Evolutionary conservation across 2,113 vertebrate genomes (phyloP).

Genomic region (Machaerirhynchus nigripectus): DNA sequence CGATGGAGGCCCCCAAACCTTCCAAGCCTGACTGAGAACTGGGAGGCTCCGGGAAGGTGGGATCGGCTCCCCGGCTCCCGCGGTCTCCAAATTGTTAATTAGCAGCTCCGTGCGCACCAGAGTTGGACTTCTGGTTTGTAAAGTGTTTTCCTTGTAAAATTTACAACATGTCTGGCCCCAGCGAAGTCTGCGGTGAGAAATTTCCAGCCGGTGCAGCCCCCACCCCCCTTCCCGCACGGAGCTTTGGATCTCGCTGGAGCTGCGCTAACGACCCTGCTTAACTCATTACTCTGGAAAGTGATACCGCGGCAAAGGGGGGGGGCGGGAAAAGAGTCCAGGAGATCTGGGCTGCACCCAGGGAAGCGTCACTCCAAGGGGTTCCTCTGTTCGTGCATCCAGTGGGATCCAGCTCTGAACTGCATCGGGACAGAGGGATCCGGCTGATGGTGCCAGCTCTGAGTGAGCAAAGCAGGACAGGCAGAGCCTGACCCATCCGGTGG

Average conservation of each 20-base stretch:
- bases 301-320: background rate
- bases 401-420: fast-evolving
- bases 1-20: background rate
- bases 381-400: background rate
- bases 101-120: background rate
- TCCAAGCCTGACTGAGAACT: background rate
- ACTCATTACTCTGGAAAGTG: background rate
- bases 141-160: conserved; percentile 62
- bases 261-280: background rate
- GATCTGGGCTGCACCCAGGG: background rate
- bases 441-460: background rate
- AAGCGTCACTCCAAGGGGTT: background rate
- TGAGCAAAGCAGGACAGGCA: background rate
- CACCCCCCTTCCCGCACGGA: background rate
- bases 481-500: background rate
- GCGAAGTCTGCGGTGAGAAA: conserved; percentile 40
- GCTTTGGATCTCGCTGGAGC: background rate
- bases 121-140: conserved; percentile 30
- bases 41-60: background rate
- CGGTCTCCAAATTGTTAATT: background rate
- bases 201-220: background rate
- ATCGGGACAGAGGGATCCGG: background rate
- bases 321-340: background rate
- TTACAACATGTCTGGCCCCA: conserved; percentile 61
- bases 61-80: background rate